Evolutionary conservation across 2,888 invertebrate species (phyloP), one percentile per base, ranked within the genome.

Genomic region (Opisthograptis luteolata): DNA sequence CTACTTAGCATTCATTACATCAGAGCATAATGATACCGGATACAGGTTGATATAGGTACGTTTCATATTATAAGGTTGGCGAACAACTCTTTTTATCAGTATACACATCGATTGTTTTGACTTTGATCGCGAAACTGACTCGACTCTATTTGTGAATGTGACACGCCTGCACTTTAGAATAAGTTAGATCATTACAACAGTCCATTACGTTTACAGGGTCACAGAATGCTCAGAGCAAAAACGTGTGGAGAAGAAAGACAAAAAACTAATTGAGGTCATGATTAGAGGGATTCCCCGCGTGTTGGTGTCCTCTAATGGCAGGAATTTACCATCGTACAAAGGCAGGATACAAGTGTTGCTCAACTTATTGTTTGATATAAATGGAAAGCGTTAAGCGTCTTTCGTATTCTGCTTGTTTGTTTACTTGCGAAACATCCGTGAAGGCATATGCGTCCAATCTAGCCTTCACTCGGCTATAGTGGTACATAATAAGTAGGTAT

Each of bases 11-110:
- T 71, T 74, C 64, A 75, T 80, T 78, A 80, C 78, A 81, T 79
- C 78, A 27, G 65, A 73, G 59, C 60, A 72, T 71, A 75, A 76
- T 77, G 75, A 72, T 82, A 74, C 84, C 85, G 84, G 85, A 84
- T 83, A 77, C 72, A 69, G 65, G n/a, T 12, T 34, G 20, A 34
- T 69, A 68, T 67, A 75, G 70, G 76, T 70, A 76, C 64, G 68
- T 75, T 74, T 70, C 62, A 73, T 68, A 68, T 75, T 74, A 80
- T 77, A 82, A 81, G 79, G 81, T 78, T 81, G 68, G 58, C 58
- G 65, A 59, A 59, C 69, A 54, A 66, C 62, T 70, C 60, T 68
- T 70, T 72, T 72, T 70, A 70, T 68, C 58, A 60, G 60, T 56
- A 40, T 45, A 51, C 52, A 59, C 52, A 59, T 53, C 37, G 40